Percentiles rank a stretch among this genome's conserved stretches.
These are phyloP conservation scores for Piezodorus guildinii DNA, from an alignment of 1,140 invertebrate species.

Conservation along the genomic window DNA sequence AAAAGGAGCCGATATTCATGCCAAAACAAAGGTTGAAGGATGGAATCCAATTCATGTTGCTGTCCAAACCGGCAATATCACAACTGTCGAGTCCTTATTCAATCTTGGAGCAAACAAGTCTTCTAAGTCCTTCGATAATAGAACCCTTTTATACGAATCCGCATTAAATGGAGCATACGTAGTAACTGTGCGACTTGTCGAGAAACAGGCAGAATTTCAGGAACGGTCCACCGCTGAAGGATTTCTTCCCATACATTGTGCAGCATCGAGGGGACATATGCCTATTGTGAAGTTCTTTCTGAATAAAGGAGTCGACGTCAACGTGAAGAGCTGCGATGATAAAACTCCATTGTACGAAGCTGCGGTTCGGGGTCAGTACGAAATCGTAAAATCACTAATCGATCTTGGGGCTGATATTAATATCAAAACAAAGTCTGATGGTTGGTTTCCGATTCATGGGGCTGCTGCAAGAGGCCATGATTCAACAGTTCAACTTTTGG, in stretches of 20 bases:
- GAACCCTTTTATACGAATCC: not conserved
- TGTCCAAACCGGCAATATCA: conserved; percentile 39
- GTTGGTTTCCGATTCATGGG: conserved; percentile 75
- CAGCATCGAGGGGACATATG: conserved; percentile 23
- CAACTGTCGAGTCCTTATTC: not conserved
- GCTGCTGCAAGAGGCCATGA: conserved; percentile 58
- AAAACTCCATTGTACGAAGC: conserved; percentile 36
- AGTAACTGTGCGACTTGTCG: not conserved
- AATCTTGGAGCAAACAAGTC: not conserved
- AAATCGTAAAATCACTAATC: conserved; percentile 35
- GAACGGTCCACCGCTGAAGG: not conserved
- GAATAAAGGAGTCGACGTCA: conserved; percentile 14
- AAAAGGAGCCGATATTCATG: not conserved
- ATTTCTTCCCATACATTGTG: conserved; percentile 26
- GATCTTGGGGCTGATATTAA: conserved; percentile 50
- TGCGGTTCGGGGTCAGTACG: conserved; percentile 33
- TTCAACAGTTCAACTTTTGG: not conserved
- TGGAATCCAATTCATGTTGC: conserved; percentile 49
- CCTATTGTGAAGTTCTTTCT: not conserved
- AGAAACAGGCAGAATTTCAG: conserved; percentile 12
- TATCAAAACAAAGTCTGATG: conserved; percentile 60
- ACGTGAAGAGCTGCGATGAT: not conserved
- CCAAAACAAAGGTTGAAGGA: conserved; percentile 30
- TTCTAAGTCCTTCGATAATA: not conserved
- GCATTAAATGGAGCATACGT: not conserved